These are phyloP conservation scores for Actias luna DNA, from an alignment of 2,888 invertebrate species.

Conservation along the genomic window DNA sequence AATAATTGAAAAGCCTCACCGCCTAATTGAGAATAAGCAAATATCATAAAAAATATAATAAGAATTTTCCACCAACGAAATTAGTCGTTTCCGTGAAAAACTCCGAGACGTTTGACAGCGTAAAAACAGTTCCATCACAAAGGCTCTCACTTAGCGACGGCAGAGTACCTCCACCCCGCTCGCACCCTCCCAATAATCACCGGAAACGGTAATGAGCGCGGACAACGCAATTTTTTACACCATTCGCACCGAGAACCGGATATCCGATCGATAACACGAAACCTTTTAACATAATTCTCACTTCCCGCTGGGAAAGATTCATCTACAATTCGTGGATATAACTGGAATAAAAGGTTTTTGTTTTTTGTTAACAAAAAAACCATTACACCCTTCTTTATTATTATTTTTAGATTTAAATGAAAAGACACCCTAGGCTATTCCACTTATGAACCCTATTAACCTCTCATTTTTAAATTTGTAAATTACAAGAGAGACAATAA, in stretches of 20 bases:
- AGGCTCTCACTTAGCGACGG: constrained; percentile 1
- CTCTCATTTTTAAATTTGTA: too few species aligned
- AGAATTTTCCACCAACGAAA: not conserved
- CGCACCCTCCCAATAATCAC: constrained; percentile 39
- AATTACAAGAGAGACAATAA: too few species aligned
- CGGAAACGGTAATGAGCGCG: constrained; percentile 41
- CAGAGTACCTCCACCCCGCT: not conserved
- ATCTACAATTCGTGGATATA: constrained; percentile 1
- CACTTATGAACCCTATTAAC: too few species aligned
- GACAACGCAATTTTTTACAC: constrained; percentile 42
- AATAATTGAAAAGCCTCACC: not conserved
- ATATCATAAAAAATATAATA: not conserved
- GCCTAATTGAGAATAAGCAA: not conserved
- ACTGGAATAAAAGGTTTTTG: constrained; percentile 3
- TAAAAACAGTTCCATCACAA: constrained; percentile 12
- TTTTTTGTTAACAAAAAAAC: not conserved
- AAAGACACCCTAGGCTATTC: too few species aligned
- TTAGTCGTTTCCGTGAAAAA: constrained; percentile 5
- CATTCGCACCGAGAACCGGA: constrained; percentile 29
- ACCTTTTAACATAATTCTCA: constrained; percentile 11
- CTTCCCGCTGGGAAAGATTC: not conserved
- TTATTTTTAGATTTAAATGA: too few species aligned
- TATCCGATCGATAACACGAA: constrained; percentile 22
- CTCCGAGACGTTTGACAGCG: not conserved
- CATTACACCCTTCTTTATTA: not conserved